These are phyloP conservation scores for Dromiciops gliroides DNA, from an alignment of 2,113 vertebrate species.

Conservation along the genomic window DNA sequence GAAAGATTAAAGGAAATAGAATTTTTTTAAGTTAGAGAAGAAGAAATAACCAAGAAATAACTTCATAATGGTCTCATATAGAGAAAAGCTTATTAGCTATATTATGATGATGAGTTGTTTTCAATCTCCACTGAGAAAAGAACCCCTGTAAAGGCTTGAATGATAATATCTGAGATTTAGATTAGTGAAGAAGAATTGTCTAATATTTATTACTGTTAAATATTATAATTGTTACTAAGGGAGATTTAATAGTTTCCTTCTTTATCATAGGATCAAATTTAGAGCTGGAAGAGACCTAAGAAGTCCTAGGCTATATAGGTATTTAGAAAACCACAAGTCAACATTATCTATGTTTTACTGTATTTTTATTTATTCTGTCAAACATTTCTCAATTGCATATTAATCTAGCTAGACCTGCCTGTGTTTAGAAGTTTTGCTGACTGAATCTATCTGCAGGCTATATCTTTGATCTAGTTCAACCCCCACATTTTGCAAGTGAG, in stretches of 20 bases:
- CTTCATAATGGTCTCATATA: conserved; percentile 55
- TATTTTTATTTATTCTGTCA: neutral
- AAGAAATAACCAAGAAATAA: conserved; percentile 59
- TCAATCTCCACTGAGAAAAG: conserved; percentile 42
- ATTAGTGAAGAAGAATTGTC: conserved; percentile 33
- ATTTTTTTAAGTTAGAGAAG: conserved; percentile 56
- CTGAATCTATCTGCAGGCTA: neutral
- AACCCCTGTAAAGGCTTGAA: conserved; percentile 52
- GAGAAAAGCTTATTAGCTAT: conserved; percentile 44
- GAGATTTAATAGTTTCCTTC: neutral
- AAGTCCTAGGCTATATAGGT: neutral
- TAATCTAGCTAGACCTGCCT: neutral
- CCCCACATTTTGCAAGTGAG: neutral
- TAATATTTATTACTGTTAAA: neutral
- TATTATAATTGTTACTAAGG: neutral
- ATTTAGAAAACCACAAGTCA: neutral
- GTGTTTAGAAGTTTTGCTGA: neutral
- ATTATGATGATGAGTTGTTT: conserved; percentile 66
- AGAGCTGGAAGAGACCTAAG: neutral
- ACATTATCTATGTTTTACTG: neutral
- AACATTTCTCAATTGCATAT: neutral
- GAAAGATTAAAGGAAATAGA: conserved; percentile 17
- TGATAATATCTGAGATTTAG: conserved; percentile 36
- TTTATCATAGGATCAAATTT: neutral
- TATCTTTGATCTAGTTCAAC: neutral